Base-by-base conservation (phyloP, 2,113 vertebrate genomes). In the Platichthys flesus region DNA sequence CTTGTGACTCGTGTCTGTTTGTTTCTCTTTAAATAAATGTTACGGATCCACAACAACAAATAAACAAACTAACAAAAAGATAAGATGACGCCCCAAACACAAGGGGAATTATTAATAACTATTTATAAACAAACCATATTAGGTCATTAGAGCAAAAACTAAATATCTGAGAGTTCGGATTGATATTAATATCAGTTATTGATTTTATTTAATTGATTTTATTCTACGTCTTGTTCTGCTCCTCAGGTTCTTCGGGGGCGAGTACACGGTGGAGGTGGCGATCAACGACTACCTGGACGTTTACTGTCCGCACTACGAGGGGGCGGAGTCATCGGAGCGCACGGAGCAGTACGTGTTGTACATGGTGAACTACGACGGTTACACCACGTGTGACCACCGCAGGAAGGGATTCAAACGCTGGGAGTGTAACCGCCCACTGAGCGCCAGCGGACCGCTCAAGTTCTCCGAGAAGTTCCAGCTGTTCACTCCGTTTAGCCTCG, bases 251-350 rank as follows among this genome's bases (percentile, higher is more conserved):
- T 94, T 95, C 9, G 88, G 92, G 0, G 96, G 96, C 0, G 97
- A 97, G 78, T 98, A 97, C 92, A 96, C 96, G 0, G 96, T 98
- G 90, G 97, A 97, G 86, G 97, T 99, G 82, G 95, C 96, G 85
- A 99, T 99, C 94, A 99, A 99, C 9, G 97, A 99, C 93, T 98
- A 99, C 92, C 94, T 99, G 93, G 97, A 98, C 90, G 96, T 99
- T 92, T 99, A 98, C 93, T 99, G 97, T 91, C 97, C 97, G 0
- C 96, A 98, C 94, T 99, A 99, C 10, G 96, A 96, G 88, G 92
- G 86, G 23, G 91, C 94, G 0, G 93, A 96, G 87, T 88, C 96
- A 0, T 71, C 84, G 0, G 94, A 96, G 79, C 94, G 77, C 14
- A 96, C 97, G 96, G 97, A 99, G 91, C 91, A 92, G 18, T 98